A percentile compares a stretch with the other conserved stretches of the same genome.
These are phyloP conservation scores for Syritta pipiens DNA, from an alignment of 2,888 invertebrate genomes.

Conservation along the genomic window DNA sequence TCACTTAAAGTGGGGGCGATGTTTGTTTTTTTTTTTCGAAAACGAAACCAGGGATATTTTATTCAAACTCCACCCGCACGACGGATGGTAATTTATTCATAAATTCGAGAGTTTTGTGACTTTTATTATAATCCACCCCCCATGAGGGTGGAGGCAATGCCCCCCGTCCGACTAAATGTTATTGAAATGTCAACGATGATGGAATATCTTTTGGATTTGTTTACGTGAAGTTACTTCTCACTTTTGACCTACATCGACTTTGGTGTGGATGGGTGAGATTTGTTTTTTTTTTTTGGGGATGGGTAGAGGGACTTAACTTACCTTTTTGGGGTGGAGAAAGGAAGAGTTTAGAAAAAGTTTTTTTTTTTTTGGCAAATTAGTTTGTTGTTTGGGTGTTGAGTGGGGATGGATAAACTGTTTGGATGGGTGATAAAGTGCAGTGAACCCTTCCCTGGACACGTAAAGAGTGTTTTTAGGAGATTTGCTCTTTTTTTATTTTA, in stretches of 20 bases:
- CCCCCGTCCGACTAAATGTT: conserved; percentile 17
- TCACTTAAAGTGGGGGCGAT: conserved; percentile 36
- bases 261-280: no score
- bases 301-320: no score
- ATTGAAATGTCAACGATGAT: conserved; percentile 24
- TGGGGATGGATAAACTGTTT: no score
- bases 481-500: no score
- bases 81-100: conserved; percentile 4
- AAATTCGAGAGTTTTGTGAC: conserved; percentile 8
- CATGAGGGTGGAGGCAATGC: background rate
- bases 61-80: background rate
- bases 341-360: no score
- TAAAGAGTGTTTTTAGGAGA: no score
- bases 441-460: no score
- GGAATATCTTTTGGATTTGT: background rate
- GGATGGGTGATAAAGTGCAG: no score
- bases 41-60: conserved; percentile 10
- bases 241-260: background rate
- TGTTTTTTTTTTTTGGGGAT: no score
- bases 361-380: background rate
- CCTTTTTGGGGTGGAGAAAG: no score
- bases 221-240: conserved; percentile 1
- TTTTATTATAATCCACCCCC: background rate
- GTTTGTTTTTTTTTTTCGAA: background rate
- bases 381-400: no score